Percentiles rank a stretch among this genome's conserved stretches.
Evolutionary conservation across 2,888 invertebrate genomes (phyloP).

Genomic region (Alviniconcha strummeri): DNA sequence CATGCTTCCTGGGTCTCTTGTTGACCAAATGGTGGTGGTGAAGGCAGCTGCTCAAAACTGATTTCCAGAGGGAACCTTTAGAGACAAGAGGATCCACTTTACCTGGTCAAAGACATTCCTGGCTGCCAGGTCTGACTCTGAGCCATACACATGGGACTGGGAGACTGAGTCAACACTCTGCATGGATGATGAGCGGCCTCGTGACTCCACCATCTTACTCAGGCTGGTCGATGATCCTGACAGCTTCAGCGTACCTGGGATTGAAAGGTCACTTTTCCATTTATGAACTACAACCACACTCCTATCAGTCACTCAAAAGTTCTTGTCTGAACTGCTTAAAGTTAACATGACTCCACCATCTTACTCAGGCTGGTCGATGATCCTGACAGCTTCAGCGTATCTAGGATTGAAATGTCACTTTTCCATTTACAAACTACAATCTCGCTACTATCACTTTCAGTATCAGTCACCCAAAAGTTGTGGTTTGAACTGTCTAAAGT

Average conservation of each 20-base stretch:
- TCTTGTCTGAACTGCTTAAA: too few relatives aligned
- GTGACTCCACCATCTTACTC: slow-evolving; percentile 47
- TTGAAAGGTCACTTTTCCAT: neutral
- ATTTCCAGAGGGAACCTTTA: too few relatives aligned
- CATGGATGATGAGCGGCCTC: slow-evolving; percentile 62
- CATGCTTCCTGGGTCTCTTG: too few relatives aligned
- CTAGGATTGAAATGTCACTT: neutral
- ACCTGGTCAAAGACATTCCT: slow-evolving; percentile 72
- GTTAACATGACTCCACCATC: slow-evolving; percentile 39
- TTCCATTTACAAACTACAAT: too few relatives aligned
- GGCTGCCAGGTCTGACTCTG: slow-evolving; percentile 79
- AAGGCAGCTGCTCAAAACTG: too few relatives aligned
- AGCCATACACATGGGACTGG: slow-evolving; percentile 67
- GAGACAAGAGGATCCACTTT: neutral
- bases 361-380: slow-evolving; percentile 62
- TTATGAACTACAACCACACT: too few relatives aligned
- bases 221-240: slow-evolving; percentile 63
- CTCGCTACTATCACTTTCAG: too few relatives aligned
- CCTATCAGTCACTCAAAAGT: too few relatives aligned
- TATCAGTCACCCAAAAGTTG: too few relatives aligned
- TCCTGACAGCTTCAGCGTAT: slow-evolving; percentile 47
- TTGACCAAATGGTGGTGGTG: too few relatives aligned
- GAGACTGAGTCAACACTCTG: slow-evolving; percentile 65
- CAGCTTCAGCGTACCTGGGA: slow-evolving; percentile 35
- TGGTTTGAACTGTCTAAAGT: too few relatives aligned